phyloP scores from a whole-genome alignment of 1,140 invertebrate genomes.

The Vanessa tameamea region DNA sequence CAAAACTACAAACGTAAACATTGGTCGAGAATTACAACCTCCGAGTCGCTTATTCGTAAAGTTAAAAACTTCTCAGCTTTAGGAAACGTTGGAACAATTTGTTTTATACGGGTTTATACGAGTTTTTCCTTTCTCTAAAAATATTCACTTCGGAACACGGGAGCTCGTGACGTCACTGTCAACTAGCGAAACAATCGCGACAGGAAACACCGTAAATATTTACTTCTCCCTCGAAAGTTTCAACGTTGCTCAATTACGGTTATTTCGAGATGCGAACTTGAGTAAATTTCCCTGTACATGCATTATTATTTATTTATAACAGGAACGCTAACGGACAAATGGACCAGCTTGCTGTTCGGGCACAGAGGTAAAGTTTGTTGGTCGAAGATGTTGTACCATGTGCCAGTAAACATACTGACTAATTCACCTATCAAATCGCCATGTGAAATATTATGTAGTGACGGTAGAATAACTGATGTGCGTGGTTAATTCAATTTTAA shows the following conservation, averaged over 20 bases:
- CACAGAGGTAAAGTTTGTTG: too few relatives aligned
- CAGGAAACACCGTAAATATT: constrained; percentile 43
- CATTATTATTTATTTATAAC: too few relatives aligned
- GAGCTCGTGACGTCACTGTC: constrained; percentile 45
- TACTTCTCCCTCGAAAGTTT: constrained; percentile 40
- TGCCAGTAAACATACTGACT: too few relatives aligned
- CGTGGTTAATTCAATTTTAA: too few relatives aligned
- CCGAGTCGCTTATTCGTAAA: constrained; percentile 25
- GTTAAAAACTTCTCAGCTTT: constrained; percentile 42
- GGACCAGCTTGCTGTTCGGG: too few relatives aligned
- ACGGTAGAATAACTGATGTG: too few relatives aligned
- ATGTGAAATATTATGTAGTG: too few relatives aligned
- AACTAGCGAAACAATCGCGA: constrained; percentile 44
- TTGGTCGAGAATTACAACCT: constrained; percentile 31
- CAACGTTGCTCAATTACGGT: constrained; percentile 38
- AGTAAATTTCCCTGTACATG: background rate
- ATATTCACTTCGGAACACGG: constrained; percentile 38
- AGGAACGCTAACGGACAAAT: too few relatives aligned
- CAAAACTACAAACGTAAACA: constrained; percentile 36
- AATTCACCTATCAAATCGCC: too few relatives aligned
- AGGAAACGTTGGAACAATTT: constrained; percentile 55
- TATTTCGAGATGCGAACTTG: constrained; percentile 20
- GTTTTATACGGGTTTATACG: constrained; percentile 48
- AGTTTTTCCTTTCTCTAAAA: constrained; percentile 44
- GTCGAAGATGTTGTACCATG: too few relatives aligned